Percentiles rank a stretch among this genome's conserved stretches.
phyloP scores from a whole-genome alignment of 2,797 vertebrate species.

The Microtus californicus region DNA sequence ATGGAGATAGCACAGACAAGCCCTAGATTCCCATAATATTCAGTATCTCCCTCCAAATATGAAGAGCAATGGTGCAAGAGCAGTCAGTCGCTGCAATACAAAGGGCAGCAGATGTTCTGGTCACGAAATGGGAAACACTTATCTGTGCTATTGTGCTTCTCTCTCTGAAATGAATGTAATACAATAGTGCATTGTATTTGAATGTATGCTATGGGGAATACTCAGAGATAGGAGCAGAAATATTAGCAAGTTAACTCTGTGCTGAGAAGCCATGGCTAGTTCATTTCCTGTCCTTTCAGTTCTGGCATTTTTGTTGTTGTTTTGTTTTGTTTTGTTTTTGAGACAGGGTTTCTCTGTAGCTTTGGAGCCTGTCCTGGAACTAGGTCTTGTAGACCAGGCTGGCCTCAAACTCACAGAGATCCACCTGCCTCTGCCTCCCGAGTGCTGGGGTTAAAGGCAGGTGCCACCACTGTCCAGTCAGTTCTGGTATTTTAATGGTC shows the following conservation, averaged over 20 bases:
- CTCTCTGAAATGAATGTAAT: slow-evolving; percentile 24
- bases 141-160: not conserved
- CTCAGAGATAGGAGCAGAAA: not conserved
- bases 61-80: not conserved
- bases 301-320: not conserved
- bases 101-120: not conserved
- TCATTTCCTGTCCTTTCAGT: not conserved
- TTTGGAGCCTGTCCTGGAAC: too few species aligned
- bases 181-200: not conserved
- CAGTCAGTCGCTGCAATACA: not conserved
- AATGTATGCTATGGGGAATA: not conserved
- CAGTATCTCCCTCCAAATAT: not conserved
- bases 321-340: too few species aligned
- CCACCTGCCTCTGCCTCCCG: too few species aligned
- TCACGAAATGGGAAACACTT: slow-evolving; percentile 48
- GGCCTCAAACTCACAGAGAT: too few species aligned
- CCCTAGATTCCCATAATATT: not conserved
- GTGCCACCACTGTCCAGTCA: too few species aligned
- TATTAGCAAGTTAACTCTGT: not conserved
- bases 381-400: too few species aligned
- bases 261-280: not conserved
- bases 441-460: too few species aligned
- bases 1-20: not conserved
- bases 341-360: too few species aligned
- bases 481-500: not conserved